phyloP scores from a whole-genome alignment of 2,888 invertebrate genomes.

The Lepetodrilus schrolli region DNA sequence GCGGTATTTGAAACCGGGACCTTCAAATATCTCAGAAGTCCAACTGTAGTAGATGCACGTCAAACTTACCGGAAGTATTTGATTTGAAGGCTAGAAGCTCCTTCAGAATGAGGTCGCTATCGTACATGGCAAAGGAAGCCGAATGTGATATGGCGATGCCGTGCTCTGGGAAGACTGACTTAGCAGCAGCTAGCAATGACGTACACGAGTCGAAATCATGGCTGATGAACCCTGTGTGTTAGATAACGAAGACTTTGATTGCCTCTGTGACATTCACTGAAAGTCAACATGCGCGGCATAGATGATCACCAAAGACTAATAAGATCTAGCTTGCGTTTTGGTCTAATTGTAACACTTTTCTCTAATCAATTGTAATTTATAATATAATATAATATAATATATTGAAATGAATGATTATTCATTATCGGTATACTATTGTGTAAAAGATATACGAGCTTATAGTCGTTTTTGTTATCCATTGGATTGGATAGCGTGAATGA shows the following conservation, averaged over 20 bases:
- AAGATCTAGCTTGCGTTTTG: no score
- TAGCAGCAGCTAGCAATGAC: not conserved
- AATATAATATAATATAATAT: no score
- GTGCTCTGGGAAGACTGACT: not conserved
- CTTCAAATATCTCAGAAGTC: not conserved
- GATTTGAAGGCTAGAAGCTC: not conserved
- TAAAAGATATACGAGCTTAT: no score
- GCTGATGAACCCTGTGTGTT: not conserved
- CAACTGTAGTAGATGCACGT: not conserved
- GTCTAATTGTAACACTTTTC: no score
- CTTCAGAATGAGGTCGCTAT: not conserved
- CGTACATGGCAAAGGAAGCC: not conserved
- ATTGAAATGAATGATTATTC: no score
- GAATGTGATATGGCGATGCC: not conserved
- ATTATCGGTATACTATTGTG: no score
- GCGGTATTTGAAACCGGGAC: not conserved
- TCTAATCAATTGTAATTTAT: no score
- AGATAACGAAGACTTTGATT: not conserved
- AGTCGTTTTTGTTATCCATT: no score
- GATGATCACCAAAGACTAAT: no score
- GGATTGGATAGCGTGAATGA: no score
- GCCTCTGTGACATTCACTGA: no score
- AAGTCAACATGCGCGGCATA: no score
- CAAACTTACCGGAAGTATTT: not conserved
- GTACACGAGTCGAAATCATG: not conserved